Evolutionary conservation across 2,113 vertebrate species (phyloP).

Genomic region (Amphiprion ocellaris): DNA sequence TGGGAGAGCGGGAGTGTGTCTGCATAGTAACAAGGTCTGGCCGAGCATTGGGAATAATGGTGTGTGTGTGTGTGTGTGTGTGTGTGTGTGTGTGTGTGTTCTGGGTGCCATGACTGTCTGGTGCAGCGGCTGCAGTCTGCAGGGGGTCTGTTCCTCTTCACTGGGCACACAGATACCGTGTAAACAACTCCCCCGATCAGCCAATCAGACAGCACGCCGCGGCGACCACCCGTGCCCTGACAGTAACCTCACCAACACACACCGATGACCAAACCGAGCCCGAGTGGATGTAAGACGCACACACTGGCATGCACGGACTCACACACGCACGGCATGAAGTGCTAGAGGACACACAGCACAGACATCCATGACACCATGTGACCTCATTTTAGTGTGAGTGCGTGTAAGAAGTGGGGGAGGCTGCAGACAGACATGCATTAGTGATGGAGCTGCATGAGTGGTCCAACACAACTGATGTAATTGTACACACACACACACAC

Average conservation of each 20-base stretch:
- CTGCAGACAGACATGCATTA: conserved; percentile 73
- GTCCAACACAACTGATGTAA: conserved; percentile 20
- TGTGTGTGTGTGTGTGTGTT: neutral
- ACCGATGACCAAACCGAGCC: neutral
- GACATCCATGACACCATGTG: conserved; percentile 62
- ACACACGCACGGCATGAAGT: conserved; percentile 33
- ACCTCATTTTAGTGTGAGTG: conserved; percentile 69
- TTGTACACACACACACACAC: neutral
- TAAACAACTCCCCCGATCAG: conserved; percentile 69
- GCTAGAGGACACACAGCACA: conserved; percentile 64
- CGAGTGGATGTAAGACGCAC: conserved; percentile 19
- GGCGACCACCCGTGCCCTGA: conserved; percentile 61
- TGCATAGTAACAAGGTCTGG: conserved; percentile 68
- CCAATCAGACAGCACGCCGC: conserved; percentile 65
- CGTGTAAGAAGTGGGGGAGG: conserved; percentile 54
- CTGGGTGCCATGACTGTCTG: conserved; percentile 62
- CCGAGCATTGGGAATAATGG: conserved; percentile 48
- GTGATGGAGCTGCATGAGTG: conserved; percentile 59
- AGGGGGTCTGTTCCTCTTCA: conserved; percentile 76
- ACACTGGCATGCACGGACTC: neutral
- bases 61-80: conserved; percentile 5
- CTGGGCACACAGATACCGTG: conserved; percentile 64
- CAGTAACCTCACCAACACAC: conserved; percentile 46
- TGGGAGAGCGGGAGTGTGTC: conserved; percentile 60
- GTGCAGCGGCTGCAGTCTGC: conserved; percentile 65